Percentiles rank a stretch among this genome's conserved stretches.
phyloP scores from a whole-genome alignment of 2,888 invertebrate species.

The Bombylius discolor region DNA sequence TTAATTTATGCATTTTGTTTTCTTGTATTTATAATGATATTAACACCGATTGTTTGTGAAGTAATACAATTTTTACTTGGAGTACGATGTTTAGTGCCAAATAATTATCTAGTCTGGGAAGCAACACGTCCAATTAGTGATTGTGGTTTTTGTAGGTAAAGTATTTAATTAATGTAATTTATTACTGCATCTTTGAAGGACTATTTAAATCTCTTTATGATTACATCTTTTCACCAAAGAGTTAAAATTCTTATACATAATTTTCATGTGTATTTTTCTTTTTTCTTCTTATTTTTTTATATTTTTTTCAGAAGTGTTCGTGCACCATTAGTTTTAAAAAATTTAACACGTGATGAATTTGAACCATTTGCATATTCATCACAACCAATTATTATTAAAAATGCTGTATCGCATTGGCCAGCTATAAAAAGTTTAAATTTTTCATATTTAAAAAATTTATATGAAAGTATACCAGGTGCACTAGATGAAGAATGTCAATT shows the following conservation, averaged over 20 bases:
- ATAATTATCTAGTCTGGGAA: slow-evolving; percentile 79
- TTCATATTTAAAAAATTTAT: slow-evolving; percentile 54
- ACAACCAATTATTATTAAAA: slow-evolving; percentile 65
- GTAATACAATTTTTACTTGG: slow-evolving; percentile 38
- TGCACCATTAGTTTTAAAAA: slow-evolving; percentile 52
- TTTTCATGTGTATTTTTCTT: background rate
- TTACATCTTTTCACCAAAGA: background rate
- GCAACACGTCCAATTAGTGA: slow-evolving; percentile 70
- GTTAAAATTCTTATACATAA: background rate
- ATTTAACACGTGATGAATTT: slow-evolving; percentile 57
- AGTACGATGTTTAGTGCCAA: slow-evolving; percentile 63
- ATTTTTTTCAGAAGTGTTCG: slow-evolving; percentile 41
- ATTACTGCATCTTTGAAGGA: background rate
- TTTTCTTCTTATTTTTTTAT: background rate
- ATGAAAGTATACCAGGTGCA: slow-evolving; percentile 53
- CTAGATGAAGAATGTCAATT: slow-evolving; percentile 76
- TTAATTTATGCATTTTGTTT: slow-evolving; percentile 29
- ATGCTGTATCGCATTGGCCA: slow-evolving; percentile 62
- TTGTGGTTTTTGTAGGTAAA: slow-evolving; percentile 55
- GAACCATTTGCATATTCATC: slow-evolving; percentile 61
- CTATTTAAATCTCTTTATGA: background rate
- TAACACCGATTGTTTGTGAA: slow-evolving; percentile 32
- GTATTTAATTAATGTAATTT: background rate
- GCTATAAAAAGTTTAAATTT: slow-evolving; percentile 55
- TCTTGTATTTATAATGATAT: slow-evolving; percentile 29